phyloP scores from a whole-genome alignment of 64 coral and sea anemone species.

The Pocillopora damicornis region DNA sequence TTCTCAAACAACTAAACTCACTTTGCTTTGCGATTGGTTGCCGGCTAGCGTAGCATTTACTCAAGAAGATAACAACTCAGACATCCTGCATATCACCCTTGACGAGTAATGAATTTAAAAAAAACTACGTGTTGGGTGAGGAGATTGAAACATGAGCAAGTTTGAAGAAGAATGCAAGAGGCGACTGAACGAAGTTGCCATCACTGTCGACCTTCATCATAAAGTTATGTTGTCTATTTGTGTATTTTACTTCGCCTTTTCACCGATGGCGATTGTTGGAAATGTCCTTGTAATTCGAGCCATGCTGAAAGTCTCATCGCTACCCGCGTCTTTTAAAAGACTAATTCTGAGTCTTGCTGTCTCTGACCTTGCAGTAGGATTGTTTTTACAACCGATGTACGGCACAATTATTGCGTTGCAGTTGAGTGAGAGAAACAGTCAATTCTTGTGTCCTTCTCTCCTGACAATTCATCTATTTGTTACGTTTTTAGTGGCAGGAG shows the following conservation, averaged over 20 bases:
- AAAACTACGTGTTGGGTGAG: neutral
- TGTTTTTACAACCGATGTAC: slow-evolving; percentile 42
- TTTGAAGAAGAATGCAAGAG: neutral
- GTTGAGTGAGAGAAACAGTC: neutral
- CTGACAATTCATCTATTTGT: slow-evolving; percentile 4
- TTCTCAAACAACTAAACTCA: no score
- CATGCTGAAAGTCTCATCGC: neutral
- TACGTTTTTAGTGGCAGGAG: neutral
- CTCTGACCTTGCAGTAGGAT: slow-evolving; percentile 36
- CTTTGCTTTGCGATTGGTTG: no score
- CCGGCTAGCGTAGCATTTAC: no score
- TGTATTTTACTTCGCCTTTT: slow-evolving; percentile 14
- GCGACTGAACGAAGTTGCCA: neutral
- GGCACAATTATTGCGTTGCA: neutral
- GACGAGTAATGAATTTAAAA: neutral
- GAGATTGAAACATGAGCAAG: neutral
- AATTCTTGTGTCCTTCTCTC: neutral
- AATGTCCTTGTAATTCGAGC: slow-evolving; percentile 28
- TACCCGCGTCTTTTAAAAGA: neutral
- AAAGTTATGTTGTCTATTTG: neutral
- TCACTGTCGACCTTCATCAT: neutral
- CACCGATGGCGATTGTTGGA: neutral
- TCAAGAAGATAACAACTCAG: no score
- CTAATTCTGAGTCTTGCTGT: slow-evolving; percentile 33
- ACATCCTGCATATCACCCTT: neutral